A percentile compares a stretch with the other conserved stretches of the same genome.
phyloP scores from a whole-genome alignment of 2,888 invertebrate species.

The Synergus umbraculus region DNA sequence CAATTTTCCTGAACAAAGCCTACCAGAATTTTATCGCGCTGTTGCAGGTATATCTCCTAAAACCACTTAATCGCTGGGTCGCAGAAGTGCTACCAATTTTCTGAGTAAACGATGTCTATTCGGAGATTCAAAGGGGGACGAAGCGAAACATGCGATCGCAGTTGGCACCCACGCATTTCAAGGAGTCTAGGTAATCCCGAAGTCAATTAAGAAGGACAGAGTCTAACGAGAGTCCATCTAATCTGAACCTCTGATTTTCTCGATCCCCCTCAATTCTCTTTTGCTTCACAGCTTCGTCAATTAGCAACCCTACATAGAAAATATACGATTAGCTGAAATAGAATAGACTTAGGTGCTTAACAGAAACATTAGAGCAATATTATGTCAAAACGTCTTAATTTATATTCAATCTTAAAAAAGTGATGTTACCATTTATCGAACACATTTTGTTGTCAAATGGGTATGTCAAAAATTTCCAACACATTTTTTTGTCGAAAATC shows the following conservation, averaged over 20 bases:
- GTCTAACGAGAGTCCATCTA: constrained; percentile 38
- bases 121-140: constrained; percentile 62
- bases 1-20: constrained; percentile 29
- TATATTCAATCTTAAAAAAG: no score
- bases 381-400: no score
- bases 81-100: constrained; percentile 74
- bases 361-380: no score
- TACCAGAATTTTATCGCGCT: constrained; percentile 24
- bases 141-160: constrained; percentile 66
- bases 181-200: constrained; percentile 61
- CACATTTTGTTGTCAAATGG: no score
- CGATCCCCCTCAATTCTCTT: constrained; percentile 29
- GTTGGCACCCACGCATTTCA: constrained; percentile 68
- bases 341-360: no score
- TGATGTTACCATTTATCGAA: no score
- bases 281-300: background rate
- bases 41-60: constrained; percentile 63
- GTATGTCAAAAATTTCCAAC: no score
- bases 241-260: constrained; percentile 31
- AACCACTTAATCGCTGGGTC: constrained; percentile 73
- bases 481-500: no score
- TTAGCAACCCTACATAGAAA: constrained; percentile 1
- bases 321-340: background rate
- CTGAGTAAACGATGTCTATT: constrained; percentile 66
- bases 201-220: constrained; percentile 66